Percentiles rank a stretch among this genome's conserved stretches.
These are phyloP conservation scores for Recurvirostra avosetta DNA, from an alignment of 2,113 vertebrate species.

Conservation along the genomic window DNA sequence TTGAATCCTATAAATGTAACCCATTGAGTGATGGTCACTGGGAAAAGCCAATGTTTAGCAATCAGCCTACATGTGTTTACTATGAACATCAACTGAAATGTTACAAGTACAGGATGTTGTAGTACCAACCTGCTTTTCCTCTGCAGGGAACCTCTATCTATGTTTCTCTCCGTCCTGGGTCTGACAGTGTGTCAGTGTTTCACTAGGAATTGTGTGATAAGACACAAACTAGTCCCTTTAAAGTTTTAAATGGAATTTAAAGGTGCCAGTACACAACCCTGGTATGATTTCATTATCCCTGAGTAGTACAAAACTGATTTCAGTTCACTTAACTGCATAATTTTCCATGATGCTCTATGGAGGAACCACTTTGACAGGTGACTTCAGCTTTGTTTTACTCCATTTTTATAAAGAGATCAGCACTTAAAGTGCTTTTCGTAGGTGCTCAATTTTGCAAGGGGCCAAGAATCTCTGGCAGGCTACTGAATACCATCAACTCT, in stretches of 20 bases:
- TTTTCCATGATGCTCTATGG: not conserved
- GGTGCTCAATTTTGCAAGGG: not conserved
- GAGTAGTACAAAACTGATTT: not conserved
- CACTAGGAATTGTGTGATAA: not conserved
- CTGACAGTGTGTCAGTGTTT: not conserved
- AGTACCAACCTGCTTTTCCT: not conserved
- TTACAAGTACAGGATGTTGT: not conserved
- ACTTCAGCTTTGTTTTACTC: not conserved
- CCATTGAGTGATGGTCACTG: no score
- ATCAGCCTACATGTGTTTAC: not conserved
- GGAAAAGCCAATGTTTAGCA: not conserved
- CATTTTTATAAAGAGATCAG: not conserved
- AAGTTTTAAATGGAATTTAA: not conserved
- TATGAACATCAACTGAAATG: not conserved
- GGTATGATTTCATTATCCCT: not conserved
- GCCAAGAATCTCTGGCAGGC: not conserved
- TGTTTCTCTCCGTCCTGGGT: not conserved
- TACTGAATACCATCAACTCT: not conserved
- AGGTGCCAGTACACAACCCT: not conserved
- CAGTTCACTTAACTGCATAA: not conserved
- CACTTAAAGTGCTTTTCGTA: not conserved
- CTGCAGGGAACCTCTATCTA: not conserved
- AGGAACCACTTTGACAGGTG: not conserved
- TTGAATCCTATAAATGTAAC: not conserved
- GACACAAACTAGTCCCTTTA: not conserved